Conservation (phyloP, 2,113 vertebrate species). For the Crotalus helleri region DNA sequence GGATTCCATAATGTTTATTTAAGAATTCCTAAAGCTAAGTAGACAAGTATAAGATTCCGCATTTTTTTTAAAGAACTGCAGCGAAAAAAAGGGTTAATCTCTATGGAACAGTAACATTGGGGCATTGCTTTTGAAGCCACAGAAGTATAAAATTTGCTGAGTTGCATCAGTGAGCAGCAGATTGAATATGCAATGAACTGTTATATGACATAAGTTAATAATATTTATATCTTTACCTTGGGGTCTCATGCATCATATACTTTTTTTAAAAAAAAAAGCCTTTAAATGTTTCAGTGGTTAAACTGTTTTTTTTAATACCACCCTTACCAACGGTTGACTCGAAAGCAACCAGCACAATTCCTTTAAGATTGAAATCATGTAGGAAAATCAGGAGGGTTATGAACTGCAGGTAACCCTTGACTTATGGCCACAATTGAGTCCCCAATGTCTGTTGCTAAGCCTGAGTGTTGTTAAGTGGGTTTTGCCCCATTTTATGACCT, state of each 20-base stretch:
- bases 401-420: too few species aligned
- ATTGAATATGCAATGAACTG: slow-evolving; percentile 12
- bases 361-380: neutral
- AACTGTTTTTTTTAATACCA: neutral
- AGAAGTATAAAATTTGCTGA: slow-evolving; percentile 3
- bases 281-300: neutral
- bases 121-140: neutral
- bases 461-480: neutral
- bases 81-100: neutral
- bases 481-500: neutral
- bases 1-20: accelerated
- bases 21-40: neutral
- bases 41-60: neutral
- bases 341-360: neutral
- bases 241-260: neutral
- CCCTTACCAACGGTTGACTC: neutral
- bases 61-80: neutral
- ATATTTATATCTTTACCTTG: neutral
- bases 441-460: neutral
- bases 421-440: too few species aligned
- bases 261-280: neutral
- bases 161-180: neutral
- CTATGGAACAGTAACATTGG: neutral
- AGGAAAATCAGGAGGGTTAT: neutral
- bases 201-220: slow-evolving; percentile 9